These are phyloP conservation scores for Zootoca vivipara DNA, from an alignment of 2,113 vertebrate species.

Conservation along the genomic window DNA sequence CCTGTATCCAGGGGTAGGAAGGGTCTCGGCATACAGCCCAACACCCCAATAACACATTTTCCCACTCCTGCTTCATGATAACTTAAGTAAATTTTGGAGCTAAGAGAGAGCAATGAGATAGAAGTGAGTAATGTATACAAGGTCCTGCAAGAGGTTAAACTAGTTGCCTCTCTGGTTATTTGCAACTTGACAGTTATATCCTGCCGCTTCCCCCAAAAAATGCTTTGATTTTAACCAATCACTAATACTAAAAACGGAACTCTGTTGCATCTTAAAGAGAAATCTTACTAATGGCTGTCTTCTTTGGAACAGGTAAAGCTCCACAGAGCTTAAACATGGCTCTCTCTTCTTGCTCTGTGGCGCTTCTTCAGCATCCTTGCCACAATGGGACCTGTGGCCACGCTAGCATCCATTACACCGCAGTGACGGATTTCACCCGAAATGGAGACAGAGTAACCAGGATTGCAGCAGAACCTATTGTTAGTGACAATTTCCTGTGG, in stretches of 20 bases:
- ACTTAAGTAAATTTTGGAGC: neutral
- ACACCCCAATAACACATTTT: neutral
- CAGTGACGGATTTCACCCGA: conserved; percentile 80
- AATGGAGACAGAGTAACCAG: conserved; percentile 82
- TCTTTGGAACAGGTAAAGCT: conserved; percentile 68
- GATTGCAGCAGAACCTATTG: conserved; percentile 76
- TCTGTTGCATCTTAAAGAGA: neutral
- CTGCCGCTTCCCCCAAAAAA: neutral
- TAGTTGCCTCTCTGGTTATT: too few species aligned
- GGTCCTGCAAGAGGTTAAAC: neutral
- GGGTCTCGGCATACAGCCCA: too few species aligned
- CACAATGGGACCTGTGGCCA: conserved; percentile 75
- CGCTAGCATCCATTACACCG: conserved; percentile 77
- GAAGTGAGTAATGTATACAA: neutral
- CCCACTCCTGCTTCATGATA: neutral
- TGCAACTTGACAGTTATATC: too few species aligned
- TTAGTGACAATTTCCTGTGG: conserved; percentile 84
- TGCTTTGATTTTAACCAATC: neutral
- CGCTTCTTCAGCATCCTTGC: conserved; percentile 78
- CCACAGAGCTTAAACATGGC: conserved; percentile 79
- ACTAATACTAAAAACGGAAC: neutral
- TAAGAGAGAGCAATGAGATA: neutral
- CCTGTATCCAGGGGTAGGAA: too few species aligned
- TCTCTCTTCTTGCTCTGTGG: conserved; percentile 86
- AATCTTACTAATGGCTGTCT: conserved; percentile 32